phyloP scores from a whole-genome alignment of 2,113 vertebrate genomes.

The Alethe diademata region DNA sequence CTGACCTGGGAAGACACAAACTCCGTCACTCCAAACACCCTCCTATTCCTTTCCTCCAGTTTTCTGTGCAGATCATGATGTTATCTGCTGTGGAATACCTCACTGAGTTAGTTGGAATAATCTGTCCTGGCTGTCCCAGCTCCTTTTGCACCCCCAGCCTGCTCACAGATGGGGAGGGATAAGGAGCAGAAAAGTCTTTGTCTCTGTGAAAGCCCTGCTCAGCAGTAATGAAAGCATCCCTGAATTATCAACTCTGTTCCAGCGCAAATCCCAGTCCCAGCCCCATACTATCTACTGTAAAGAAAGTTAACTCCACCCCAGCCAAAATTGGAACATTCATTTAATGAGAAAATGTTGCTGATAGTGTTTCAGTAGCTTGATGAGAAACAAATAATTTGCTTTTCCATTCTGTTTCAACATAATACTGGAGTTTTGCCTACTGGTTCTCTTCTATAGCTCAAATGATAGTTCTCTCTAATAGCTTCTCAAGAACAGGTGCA shows the following conservation, averaged over 20 bases:
- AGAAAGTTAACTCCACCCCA: neutral
- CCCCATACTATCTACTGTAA: neutral
- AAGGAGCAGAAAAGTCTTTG: neutral
- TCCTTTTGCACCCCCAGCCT: neutral
- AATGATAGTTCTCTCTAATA: neutral
- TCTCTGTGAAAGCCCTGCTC: neutral
- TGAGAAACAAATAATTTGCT: neutral
- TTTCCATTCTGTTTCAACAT: neutral
- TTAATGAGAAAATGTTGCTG: neutral
- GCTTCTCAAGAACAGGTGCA: neutral
- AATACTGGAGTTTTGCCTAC: neutral
- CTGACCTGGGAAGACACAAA: neutral
- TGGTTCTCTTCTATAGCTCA: neutral
- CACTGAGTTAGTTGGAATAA: neutral
- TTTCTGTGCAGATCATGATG: neutral
- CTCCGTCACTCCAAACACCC: neutral
- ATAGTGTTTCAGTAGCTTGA: neutral
- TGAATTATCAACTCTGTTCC: neutral
- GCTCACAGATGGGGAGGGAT: neutral
- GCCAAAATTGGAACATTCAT: neutral
- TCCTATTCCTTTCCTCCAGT: neutral
- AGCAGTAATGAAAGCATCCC: neutral
- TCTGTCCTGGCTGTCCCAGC: neutral
- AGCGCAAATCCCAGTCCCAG: neutral
- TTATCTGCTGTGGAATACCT: neutral